These are phyloP conservation scores for Crossaster papposus DNA, from an alignment of 53 echinoderm and acorn worm species.

Conservation along the genomic window DNA sequence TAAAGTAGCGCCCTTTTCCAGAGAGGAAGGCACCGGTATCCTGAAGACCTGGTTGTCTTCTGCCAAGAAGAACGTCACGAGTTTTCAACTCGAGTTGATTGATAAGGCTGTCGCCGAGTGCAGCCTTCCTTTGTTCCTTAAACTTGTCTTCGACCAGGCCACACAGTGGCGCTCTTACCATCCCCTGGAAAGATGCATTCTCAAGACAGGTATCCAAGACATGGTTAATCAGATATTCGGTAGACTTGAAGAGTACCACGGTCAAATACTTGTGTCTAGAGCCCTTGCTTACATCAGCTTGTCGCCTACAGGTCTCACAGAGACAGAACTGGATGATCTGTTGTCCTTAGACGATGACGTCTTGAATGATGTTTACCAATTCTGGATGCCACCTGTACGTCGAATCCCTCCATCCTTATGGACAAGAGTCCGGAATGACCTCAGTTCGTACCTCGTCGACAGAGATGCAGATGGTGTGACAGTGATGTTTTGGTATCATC, in stretches of 20 bases:
- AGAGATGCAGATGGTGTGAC: slow-evolving; percentile 62
- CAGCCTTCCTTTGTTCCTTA: slow-evolving; percentile 65
- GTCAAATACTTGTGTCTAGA: slow-evolving; percentile 51
- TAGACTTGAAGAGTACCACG: slow-evolving; percentile 58
- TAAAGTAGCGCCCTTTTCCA: slow-evolving; percentile 33
- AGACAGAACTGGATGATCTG: slow-evolving; percentile 62
- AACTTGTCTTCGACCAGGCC: slow-evolving; percentile 60
- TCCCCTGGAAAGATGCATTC: slow-evolving; percentile 28
- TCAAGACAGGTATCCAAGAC: slow-evolving; percentile 23
- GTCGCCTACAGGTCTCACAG: slow-evolving; percentile 58
- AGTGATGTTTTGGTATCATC: slow-evolving; percentile 66
- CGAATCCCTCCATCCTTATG: slow-evolving; percentile 67
- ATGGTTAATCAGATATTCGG: slow-evolving; percentile 54
- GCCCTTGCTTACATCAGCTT: slow-evolving; percentile 61
- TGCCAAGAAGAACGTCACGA: slow-evolving; percentile 30
- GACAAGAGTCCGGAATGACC: slow-evolving; percentile 59
- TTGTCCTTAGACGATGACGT: slow-evolving; percentile 68
- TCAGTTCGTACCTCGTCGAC: slow-evolving; percentile 60
- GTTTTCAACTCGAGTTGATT: slow-evolving; percentile 39
- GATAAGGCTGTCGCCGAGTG: slow-evolving; percentile 35
- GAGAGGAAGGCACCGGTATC: slow-evolving; percentile 24
- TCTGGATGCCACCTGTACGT: slow-evolving; percentile 61
- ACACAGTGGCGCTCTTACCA: slow-evolving; percentile 59
- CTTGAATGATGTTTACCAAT: slow-evolving; percentile 67
- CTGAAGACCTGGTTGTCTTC: slow-evolving; percentile 32